Evolutionary conservation across 2,113 vertebrate species (phyloP), one percentile per base, ranked within the genome.

Genomic region (Megaceryle torquata): DNA sequence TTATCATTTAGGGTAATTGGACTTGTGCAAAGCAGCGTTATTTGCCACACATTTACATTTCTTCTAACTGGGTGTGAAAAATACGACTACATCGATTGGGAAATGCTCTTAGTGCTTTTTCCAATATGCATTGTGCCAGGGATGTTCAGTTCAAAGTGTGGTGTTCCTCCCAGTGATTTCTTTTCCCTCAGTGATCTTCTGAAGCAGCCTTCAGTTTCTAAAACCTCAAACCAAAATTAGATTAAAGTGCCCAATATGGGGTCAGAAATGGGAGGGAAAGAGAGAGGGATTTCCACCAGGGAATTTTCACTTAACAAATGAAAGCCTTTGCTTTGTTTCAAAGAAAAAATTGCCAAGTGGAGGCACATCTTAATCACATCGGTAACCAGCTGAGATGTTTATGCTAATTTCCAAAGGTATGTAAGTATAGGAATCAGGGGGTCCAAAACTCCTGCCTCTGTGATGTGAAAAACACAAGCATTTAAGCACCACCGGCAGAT

Each of bases 1-100:
- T 97, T 96, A 95, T 97, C 95, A 92, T 93, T 96, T 91, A 82
- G 86, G 72, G 61, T 96, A 97, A 97, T 96, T 96, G 93, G 94
- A 95, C 88, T 95, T 86, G 70, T 93, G 93, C 86, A 93, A 91
- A 93, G 75, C 91, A 93, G 64, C 63, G 67, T 96, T 97, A 88
- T 96, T 95, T 97, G 93, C 88, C 33, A 56, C 81, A 59, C 68
- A 60, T 95, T 97, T 96, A 89, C 54, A 81, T 97, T 95, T 96
- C 86, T 96, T 80, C 86, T 88, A 94, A 80, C 76, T 2, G 25
- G 35, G 72, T 86, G 82, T 92, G 94, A 93, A 93, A 96, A 97
- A 95, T 82, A 81, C 26, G 5, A 48, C 77, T 91, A 61, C 79
- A 80, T 82, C 91, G 92, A 94, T 63, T 94, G 81, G 72, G 78